Conservation (phyloP, 1,140 invertebrate genomes). For the Magallana gigas region DNA sequence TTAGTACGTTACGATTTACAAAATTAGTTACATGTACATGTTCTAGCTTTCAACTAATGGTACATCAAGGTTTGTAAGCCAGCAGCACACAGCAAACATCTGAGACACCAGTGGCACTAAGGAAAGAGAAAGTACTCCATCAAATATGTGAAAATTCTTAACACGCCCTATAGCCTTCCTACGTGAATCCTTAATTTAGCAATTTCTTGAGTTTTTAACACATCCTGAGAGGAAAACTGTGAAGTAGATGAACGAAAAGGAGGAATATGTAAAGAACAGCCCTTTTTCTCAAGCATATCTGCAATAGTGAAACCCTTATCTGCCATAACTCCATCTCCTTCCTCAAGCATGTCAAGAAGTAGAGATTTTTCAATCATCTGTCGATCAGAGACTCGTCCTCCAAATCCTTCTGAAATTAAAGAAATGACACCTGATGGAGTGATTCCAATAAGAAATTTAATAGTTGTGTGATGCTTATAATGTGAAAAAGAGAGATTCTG, state of each 20-base stretch:
- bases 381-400: too few relatives aligned
- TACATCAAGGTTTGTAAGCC: constrained; percentile 33
- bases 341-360: constrained; percentile 59
- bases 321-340: constrained; percentile 61
- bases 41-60: neutral
- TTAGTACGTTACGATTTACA: too few relatives aligned
- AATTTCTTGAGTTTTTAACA: constrained; percentile 39
- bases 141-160: neutral
- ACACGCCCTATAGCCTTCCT: neutral
- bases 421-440: constrained; percentile 42
- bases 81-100: constrained; percentile 4
- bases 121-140: neutral
- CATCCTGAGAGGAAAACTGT: constrained; percentile 24
- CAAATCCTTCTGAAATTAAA: too few relatives aligned
- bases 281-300: constrained; percentile 47
- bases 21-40: too few relatives aligned
- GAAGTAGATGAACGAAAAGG: constrained; percentile 47
- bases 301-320: constrained; percentile 65
- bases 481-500: too few relatives aligned
- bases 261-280: constrained; percentile 55
- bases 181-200: constrained; percentile 39
- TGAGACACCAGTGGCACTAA: neutral
- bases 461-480: constrained; percentile 57
- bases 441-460: constrained; percentile 63
- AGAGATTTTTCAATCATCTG: constrained; percentile 14